Base-by-base conservation (phyloP, 2,888 invertebrate species). In the Psylliodes chrysocephalus region DNA sequence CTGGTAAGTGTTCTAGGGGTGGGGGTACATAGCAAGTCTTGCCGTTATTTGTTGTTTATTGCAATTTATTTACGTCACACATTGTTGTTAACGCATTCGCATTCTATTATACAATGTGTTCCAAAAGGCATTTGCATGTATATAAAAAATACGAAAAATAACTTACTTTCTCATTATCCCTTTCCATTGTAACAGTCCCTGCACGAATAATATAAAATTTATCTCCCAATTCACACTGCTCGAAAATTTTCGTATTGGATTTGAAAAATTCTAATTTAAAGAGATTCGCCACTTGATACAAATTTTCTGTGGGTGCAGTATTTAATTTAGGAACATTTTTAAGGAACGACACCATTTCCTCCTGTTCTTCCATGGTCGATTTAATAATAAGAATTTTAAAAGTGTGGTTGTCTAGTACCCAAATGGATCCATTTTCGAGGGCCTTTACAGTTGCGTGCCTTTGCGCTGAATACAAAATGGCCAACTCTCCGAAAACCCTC, bases 331-430 rank as follows among this genome's bases (percentile, higher is more conserved):
- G 91, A 2, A 95, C 93, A 22, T 92, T 91, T 59, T 89, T 86
- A 18, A 97, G 84, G 82, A 96, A 96, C 55, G 90, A 86, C 60
- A 96, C 85, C 75, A 95, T 92, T 78, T 95, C 94, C 71, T 95
- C 91, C 66, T 92, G 89, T 72, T 94, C 90, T 74, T 93, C 91
- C 8, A 93, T 88, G 0, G 94, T 94, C 5, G 92, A 92, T 71
- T 90, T 88, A 79, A 95, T 90, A 92, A 95, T 95, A 51, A 96
- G 91, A 71, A 91, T 90, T 76, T 95, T 93, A 82, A 96, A 97
- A 6, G 92, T 91, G 49, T 89, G 85, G 66, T 96, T 86, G 78
- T 96, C 93, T 71, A 97, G 85, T 35, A 91, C 92, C 96, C 96
- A 97, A 72, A 96, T 89, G 75, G 89, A 89, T 10, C 94, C 92